A percentile compares a stretch with the other conserved stretches of the same genome.
phyloP scores from a whole-genome alignment of 2,888 invertebrate species.

The Synanthedon myopaeformis region DNA sequence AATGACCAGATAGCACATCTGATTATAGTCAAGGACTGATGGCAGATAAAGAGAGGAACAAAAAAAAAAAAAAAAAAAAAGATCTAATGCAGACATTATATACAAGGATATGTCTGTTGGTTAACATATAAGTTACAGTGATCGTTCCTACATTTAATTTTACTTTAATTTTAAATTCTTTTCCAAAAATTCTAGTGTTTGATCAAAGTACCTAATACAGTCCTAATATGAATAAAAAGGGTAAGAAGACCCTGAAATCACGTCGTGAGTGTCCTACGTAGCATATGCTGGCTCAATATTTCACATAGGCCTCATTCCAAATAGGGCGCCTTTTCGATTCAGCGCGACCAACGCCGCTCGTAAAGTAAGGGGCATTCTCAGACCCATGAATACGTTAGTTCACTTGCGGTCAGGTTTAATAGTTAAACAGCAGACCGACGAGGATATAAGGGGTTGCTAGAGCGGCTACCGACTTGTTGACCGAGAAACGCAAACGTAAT shows the following conservation, averaged over 20 bases:
- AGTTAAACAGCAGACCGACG: constrained; percentile 35
- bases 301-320: constrained; percentile 38
- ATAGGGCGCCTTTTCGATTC: constrained; percentile 58
- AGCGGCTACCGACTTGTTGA: not conserved
- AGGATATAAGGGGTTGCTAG: constrained; percentile 3
- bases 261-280: constrained; percentile 29
- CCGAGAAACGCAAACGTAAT: constrained; percentile 1
- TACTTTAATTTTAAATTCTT: no score
- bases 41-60: no score
- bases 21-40: no score
- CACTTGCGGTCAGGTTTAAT: constrained; percentile 49
- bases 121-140: no score
- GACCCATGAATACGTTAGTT: constrained; percentile 65
- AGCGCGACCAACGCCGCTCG: constrained; percentile 55
- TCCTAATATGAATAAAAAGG: constrained; percentile 12
- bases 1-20: no score
- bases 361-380: constrained; percentile 50
- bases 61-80: no score
- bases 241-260: constrained; percentile 12
- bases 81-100: no score
- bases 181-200: not conserved
- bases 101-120: no score
- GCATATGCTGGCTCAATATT: constrained; percentile 45
- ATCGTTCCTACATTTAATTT: no score
- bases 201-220: constrained; percentile 11